phyloP scores from a whole-genome alignment of 2,888 invertebrate genomes.

The Philaethria dido region DNA sequence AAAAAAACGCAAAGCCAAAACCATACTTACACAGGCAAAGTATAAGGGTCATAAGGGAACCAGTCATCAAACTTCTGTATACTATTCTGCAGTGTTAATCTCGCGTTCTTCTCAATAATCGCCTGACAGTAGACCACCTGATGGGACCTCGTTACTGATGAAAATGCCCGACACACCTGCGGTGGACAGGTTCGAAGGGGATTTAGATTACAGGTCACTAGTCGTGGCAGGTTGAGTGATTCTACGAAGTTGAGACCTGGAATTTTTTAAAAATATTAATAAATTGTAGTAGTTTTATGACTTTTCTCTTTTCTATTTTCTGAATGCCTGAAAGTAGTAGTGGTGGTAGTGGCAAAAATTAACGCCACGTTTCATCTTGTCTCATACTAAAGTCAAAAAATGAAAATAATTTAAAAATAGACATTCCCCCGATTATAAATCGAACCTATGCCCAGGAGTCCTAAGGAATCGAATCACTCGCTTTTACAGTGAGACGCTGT shows the following conservation, averaged over 20 bases:
- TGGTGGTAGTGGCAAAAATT: no score
- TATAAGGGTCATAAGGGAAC: constrained; percentile 96
- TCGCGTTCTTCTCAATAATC: constrained; percentile 92
- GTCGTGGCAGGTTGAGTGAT: constrained; percentile 91
- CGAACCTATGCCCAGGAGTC: no score
- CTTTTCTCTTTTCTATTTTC: no score
- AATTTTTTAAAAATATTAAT: constrained; percentile 51
- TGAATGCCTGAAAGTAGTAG: no score
- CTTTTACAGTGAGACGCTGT: no score
- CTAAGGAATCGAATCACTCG: no score
- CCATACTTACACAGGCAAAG: constrained; percentile 85
- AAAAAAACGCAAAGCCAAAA: background rate
- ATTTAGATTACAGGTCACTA: constrained; percentile 94
- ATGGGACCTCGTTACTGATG: constrained; percentile 91
- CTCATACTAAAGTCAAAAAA: no score
- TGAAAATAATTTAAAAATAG: no score
- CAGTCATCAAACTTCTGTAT: constrained; percentile 86
- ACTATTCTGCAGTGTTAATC: constrained; percentile 76
- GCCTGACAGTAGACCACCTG: constrained; percentile 97
- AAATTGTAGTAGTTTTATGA: no score
- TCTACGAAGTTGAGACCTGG: constrained; percentile 91
- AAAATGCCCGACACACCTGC: constrained; percentile 91
- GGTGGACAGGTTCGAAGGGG: constrained; percentile 93
- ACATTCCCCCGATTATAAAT: no score
- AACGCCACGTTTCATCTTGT: no score